Conservation (phyloP, 2,113 vertebrate genomes). For the Elaphurus davidianus region DNA sequence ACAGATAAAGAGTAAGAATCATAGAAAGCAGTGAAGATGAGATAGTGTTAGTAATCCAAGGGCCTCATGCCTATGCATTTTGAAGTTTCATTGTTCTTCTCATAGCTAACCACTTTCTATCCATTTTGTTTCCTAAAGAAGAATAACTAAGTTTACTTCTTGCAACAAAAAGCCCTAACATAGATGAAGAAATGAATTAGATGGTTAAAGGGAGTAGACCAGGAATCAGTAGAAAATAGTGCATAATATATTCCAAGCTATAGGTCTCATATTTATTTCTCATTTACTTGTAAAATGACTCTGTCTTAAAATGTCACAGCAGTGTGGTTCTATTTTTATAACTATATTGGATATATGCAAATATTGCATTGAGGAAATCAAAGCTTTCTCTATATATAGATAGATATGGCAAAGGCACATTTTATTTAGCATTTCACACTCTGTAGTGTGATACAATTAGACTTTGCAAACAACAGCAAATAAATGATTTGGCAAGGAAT, state of each 20-base stretch:
- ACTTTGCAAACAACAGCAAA: conserved; percentile 47
- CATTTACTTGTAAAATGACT: conserved; percentile 33
- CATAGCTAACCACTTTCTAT: background rate
- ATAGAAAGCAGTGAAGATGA: background rate
- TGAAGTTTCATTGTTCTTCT: background rate
- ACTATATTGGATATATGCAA: conserved; percentile 25
- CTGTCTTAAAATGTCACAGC: background rate
- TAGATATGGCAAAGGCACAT: conserved; percentile 12
- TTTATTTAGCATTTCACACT: conserved; percentile 47
- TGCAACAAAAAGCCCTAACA: background rate
- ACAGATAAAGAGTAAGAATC: background rate
- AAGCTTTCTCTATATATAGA: background rate
- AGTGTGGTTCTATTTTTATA: conserved; percentile 23
- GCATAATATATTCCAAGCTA: background rate
- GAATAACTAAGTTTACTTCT: background rate
- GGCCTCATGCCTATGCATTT: background rate
- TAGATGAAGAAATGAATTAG: background rate
- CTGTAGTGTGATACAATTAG: conserved; percentile 39
- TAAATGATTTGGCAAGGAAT: conserved; percentile 35
- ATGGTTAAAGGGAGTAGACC: background rate
- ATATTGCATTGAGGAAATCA: conserved; percentile 42
- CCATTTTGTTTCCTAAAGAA: background rate
- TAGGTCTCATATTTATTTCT: background rate
- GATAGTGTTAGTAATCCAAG: background rate
- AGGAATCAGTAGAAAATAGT: background rate